Evolutionary conservation across 2,113 vertebrate species (phyloP).

Genomic region (Pipra filicauda): DNA sequence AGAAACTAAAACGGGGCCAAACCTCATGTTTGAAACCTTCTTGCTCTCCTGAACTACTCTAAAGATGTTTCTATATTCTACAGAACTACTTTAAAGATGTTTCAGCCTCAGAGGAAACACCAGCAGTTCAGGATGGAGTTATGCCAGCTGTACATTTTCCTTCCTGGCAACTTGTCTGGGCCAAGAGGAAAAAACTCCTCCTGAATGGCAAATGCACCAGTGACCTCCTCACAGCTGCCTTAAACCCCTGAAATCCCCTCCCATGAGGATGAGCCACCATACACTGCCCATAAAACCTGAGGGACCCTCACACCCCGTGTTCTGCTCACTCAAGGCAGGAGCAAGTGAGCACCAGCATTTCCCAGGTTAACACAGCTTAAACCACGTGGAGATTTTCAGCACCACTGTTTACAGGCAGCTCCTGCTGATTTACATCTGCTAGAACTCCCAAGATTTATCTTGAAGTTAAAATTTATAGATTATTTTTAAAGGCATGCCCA

Average conservation of each 20-base stretch:
- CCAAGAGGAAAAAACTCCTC: background rate
- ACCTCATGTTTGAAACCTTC: background rate
- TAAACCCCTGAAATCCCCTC: background rate
- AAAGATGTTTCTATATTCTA: no score
- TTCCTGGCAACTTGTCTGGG: background rate
- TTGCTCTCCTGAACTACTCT: background rate
- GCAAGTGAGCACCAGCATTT: background rate
- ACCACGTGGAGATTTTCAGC: background rate
- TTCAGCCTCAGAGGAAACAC: background rate
- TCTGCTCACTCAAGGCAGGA: background rate
- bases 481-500: background rate
- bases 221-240: background rate
- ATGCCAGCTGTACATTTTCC: background rate
- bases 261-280: background rate
- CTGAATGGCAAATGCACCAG: background rate
- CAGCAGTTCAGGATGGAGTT: background rate
- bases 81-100: no score
- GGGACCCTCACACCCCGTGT: background rate
- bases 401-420: background rate
- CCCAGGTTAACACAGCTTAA: background rate
- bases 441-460: background rate
- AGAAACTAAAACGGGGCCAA: background rate
- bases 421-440: background rate
- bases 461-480: background rate
- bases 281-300: background rate